A percentile compares a stretch with the other conserved stretches of the same genome.
Conservation (phyloP, 2,797 vertebrate genomes). For the Netta rufina region DNA sequence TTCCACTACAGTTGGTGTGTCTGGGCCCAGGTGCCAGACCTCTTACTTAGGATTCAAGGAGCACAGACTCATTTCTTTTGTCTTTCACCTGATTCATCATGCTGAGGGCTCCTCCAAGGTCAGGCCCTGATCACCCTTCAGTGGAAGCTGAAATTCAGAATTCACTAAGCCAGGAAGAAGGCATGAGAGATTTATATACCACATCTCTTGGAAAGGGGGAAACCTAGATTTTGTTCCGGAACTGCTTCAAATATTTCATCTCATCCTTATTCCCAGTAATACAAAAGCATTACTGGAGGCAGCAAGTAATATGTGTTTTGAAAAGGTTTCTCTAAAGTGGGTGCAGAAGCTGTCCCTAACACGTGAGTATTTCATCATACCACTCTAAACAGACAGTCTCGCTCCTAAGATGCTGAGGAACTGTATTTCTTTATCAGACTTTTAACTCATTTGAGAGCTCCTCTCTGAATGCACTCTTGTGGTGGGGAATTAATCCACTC, state of each 20-base stretch:
- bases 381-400: neutral
- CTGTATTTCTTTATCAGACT: neutral
- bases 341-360: neutral
- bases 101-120: neutral
- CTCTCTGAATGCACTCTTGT: fast-evolving
- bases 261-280: neutral
- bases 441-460: neutral
- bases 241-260: neutral
- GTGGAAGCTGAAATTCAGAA: neutral
- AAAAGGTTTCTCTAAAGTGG: neutral
- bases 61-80: neutral
- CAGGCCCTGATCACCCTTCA: neutral
- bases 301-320: neutral
- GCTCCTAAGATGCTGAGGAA: neutral
- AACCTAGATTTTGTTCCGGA: neutral
- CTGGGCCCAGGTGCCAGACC: neutral
- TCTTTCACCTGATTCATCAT: neutral
- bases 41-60: neutral
- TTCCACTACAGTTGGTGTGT: neutral
- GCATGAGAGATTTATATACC: neutral
- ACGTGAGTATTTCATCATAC: slow-evolving; percentile 10
- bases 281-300: neutral
- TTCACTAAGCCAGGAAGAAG: neutral
- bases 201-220: neutral
- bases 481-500: neutral